Evolutionary conservation across 2,888 invertebrate species (phyloP).

Genomic region (Nephrotoma appendiculata): DNA sequence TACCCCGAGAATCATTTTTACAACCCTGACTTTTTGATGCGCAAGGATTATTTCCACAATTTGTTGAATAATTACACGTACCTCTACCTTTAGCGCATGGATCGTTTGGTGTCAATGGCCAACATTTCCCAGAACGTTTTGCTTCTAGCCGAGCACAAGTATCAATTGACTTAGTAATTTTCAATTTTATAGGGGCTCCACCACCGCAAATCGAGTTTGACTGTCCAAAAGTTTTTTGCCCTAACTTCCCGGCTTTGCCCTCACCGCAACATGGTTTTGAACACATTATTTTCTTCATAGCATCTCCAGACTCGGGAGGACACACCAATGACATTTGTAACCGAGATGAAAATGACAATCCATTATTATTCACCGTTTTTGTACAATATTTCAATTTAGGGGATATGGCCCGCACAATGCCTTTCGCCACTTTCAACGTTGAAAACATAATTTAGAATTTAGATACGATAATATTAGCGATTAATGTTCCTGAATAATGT

Average conservation of each 20-base stretch:
- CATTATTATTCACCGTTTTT: neutral
- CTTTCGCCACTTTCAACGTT: neutral
- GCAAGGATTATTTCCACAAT: neutral
- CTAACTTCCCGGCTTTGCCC: neutral
- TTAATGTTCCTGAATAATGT: neutral
- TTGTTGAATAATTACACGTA: neutral
- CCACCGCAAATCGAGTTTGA: neutral
- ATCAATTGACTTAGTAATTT: neutral
- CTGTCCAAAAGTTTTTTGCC: neutral
- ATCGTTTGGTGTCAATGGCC: neutral
- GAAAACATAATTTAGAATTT: neutral
- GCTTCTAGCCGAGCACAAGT: neutral
- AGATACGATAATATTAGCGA: neutral
- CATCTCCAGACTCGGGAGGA: neutral
- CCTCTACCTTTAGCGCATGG: neutral
- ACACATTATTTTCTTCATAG: neutral
- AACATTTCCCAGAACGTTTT: neutral
- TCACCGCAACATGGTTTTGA: neutral
- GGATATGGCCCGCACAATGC: neutral
- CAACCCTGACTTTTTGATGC: neutral
- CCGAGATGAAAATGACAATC: neutral
- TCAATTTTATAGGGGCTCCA: neutral
- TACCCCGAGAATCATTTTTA: neutral
- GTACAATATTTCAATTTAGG: neutral
- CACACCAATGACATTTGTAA: neutral